phyloP scores from a whole-genome alignment of 2,797 vertebrate species.

The Mormyrops attenuatus region DNA sequence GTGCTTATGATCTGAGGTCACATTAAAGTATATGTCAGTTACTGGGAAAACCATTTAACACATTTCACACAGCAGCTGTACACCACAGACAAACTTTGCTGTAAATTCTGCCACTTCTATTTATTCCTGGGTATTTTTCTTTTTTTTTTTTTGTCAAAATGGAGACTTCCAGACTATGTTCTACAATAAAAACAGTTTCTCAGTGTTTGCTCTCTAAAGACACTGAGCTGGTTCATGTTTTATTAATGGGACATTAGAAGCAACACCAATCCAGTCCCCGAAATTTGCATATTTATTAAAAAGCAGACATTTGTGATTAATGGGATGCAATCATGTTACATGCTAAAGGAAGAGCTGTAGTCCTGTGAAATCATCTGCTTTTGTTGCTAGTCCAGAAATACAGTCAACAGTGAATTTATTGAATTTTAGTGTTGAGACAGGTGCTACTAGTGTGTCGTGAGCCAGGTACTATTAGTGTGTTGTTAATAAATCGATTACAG shows the following conservation, averaged over 20 bases:
- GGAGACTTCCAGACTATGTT: conserved; percentile 24
- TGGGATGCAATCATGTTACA: conserved; percentile 60
- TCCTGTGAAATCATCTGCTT: conserved; percentile 30
- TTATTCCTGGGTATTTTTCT: not conserved
- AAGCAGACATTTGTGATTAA: conserved; percentile 70
- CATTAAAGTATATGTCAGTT: conserved; percentile 73
- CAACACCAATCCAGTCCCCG: conserved; percentile 66
- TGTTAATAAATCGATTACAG: not conserved
- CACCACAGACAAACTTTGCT: not conserved
- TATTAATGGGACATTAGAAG: conserved; percentile 67
- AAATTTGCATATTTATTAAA: conserved; percentile 76
- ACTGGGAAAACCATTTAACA: conserved; percentile 63
- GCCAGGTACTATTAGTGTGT: not conserved
- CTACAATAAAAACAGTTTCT: conserved; percentile 12
- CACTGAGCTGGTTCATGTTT: conserved; percentile 55
- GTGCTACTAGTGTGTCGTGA: not conserved
- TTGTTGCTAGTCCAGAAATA: conserved; percentile 17
- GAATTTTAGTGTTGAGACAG: not conserved
- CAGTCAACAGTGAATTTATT: not conserved
- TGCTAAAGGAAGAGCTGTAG: conserved; percentile 44
- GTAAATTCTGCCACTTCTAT: not conserved
- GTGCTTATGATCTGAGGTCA: conserved; percentile 68
- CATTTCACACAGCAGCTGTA: conserved; percentile 46
- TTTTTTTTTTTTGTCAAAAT: not conserved
- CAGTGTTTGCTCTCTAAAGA: not conserved